A percentile compares a stretch with the other conserved stretches of the same genome.
These are phyloP conservation scores for Drosophila melanica DNA, from an alignment of 1,140 invertebrate species.

Conservation along the genomic window DNA sequence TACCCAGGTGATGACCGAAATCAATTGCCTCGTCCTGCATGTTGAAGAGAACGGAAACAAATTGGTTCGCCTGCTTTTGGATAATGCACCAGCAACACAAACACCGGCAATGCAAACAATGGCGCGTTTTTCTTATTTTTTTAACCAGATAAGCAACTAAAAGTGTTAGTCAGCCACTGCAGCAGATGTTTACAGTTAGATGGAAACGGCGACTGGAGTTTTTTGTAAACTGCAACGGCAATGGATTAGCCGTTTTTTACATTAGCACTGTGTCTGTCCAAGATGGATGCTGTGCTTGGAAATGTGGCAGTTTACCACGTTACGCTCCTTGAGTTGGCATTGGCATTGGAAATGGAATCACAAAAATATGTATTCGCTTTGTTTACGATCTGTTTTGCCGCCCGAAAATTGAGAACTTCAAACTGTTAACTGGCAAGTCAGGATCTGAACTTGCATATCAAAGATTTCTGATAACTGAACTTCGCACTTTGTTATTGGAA, in stretches of 20 bases:
- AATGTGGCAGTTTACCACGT: not conserved
- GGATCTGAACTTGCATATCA: not conserved
- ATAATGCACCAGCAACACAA: conserved; percentile 1
- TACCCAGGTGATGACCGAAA: conserved; percentile 32
- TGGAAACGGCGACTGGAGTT: conserved; percentile 10
- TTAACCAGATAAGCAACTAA: conserved; percentile 13
- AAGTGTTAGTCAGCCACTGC: conserved; percentile 16
- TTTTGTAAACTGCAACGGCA: not conserved
- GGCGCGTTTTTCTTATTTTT: conserved; percentile 13
- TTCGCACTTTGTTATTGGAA: conserved; percentile 42
- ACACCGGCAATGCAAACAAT: conserved; percentile 17
- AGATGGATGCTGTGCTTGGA: conserved; percentile 8
- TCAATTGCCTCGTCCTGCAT: conserved; percentile 32
- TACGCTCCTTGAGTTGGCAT: conserved; percentile 9
- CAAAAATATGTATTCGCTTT: conserved; percentile 26
- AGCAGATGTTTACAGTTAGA: conserved; percentile 11
- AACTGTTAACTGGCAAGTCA: not conserved
- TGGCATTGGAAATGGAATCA: conserved; percentile 29
- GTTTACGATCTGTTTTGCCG: conserved; percentile 41
- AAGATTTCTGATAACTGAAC: conserved; percentile 15
- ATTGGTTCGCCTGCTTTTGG: not conserved
- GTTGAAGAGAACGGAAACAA: not conserved
- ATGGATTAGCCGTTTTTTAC: conserved; percentile 4
- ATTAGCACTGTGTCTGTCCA: conserved; percentile 16
- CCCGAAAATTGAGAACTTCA: not conserved